These are phyloP conservation scores for Diadegma fenestrale DNA, from an alignment of 2,888 invertebrate genomes.

Conservation along the genomic window DNA sequence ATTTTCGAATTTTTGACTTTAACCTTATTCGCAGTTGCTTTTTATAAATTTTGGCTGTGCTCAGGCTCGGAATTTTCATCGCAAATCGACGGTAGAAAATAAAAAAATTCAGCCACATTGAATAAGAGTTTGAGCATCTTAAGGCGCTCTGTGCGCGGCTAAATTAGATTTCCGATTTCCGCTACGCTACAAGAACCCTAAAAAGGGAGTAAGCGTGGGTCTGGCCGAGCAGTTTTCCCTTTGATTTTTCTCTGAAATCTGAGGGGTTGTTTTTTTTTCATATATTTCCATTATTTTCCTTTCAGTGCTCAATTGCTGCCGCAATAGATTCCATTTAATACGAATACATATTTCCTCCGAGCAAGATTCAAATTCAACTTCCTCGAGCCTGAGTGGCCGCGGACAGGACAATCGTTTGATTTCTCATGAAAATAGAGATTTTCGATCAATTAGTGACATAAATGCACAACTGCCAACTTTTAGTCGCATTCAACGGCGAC, in stretches of 20 bases:
- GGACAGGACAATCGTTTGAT: neutral
- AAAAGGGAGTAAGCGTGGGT: conserved; percentile 79
- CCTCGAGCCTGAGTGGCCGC: neutral
- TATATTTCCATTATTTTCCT: conserved; percentile 51
- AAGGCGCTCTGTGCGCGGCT: conserved; percentile 56
- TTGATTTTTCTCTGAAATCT: conserved; percentile 50
- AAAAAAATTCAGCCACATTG: neutral
- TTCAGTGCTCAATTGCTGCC: conserved; percentile 40
- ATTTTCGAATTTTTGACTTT: neutral
- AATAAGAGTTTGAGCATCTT: conserved; percentile 38
- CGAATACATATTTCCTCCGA: neutral
- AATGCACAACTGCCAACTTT: conserved; percentile 50
- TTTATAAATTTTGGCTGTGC: no score
- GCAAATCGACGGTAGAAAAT: neutral
- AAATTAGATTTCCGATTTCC: conserved; percentile 80
- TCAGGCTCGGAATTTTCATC: neutral
- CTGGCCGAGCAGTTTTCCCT: conserved; percentile 71
- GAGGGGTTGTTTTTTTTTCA: conserved; percentile 47
- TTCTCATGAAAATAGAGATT: neutral
- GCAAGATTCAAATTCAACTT: neutral
- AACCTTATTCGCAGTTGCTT: no score
- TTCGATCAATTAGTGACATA: conserved; percentile 45
- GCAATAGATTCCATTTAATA: conserved; percentile 19
- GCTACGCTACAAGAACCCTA: conserved; percentile 74
- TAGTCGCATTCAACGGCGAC: conserved; percentile 32